Evolutionary conservation across 2,797 vertebrate genomes (phyloP).

Genomic region (Amniataba percoides): DNA sequence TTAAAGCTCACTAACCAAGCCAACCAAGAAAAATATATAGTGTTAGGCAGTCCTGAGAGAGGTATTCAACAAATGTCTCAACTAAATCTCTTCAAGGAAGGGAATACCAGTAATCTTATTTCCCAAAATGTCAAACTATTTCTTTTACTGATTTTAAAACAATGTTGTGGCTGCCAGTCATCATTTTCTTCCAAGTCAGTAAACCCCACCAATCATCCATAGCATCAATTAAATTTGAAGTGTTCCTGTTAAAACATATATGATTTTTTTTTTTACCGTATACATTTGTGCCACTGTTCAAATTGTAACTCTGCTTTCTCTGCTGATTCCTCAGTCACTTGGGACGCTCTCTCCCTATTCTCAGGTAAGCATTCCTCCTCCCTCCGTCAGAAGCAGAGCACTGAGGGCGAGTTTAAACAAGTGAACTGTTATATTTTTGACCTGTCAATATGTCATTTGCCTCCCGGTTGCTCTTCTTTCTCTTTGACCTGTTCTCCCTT

Average conservation of each 20-base stretch:
- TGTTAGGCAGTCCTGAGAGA: neutral
- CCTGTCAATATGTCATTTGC: slow-evolving; percentile 30
- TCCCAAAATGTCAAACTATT: neutral
- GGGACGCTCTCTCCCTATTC: slow-evolving; percentile 94
- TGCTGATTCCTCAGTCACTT: slow-evolving; percentile 86
- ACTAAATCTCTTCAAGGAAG: neutral
- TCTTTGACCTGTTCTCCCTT: neutral
- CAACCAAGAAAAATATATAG: neutral
- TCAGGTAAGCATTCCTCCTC: slow-evolving; percentile 86
- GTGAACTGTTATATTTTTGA: slow-evolving; percentile 17
- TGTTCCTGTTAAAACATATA: neutral
- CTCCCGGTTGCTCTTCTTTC: slow-evolving; percentile 1
- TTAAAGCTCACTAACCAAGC: neutral
- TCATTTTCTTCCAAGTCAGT: neutral
- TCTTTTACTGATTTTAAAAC: neutral
- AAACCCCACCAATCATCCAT: neutral
- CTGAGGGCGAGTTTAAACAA: slow-evolving; percentile 29
- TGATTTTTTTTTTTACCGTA: neutral
- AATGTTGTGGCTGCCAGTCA: neutral
- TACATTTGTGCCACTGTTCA: neutral
- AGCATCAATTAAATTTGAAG: neutral
- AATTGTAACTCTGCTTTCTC: slow-evolving; percentile 57
- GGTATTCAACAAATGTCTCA: neutral
- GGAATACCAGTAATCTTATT: neutral
- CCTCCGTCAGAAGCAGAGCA: neutral